A percentile compares a stretch with the other conserved stretches of the same genome.
Conservation (phyloP, 1,140 invertebrate species). For the Drosophila melanica region DNA sequence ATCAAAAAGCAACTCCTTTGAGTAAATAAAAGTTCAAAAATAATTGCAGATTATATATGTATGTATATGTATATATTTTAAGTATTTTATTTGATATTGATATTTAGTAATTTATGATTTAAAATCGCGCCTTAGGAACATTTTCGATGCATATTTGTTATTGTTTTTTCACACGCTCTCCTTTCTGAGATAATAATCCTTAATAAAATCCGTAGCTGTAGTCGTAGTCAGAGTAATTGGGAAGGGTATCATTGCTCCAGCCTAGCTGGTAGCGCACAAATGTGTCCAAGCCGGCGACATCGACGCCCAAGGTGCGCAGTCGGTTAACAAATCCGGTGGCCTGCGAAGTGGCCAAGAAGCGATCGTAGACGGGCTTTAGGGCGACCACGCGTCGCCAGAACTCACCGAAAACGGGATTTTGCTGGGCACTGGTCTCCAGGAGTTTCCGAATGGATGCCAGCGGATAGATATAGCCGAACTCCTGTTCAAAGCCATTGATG, state of each 20-base stretch:
- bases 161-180: neutral
- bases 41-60: too few species aligned
- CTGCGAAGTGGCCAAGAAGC: slow-evolving; percentile 47
- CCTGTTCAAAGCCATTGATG: slow-evolving; percentile 63
- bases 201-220: slow-evolving; percentile 39
- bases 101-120: neutral
- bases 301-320: slow-evolving; percentile 53
- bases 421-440: slow-evolving; percentile 52
- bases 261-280: slow-evolving; percentile 61
- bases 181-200: too few species aligned
- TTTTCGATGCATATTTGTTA: neutral
- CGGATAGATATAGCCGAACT: slow-evolving; percentile 61
- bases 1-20: too few species aligned
- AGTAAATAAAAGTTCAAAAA: too few species aligned
- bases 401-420: slow-evolving; percentile 52
- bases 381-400: slow-evolving; percentile 67
- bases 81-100: neutral
- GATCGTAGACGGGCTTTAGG: slow-evolving; percentile 65
- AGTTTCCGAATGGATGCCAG: slow-evolving; percentile 48
- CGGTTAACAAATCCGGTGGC: slow-evolving; percentile 28
- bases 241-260: slow-evolving; percentile 53
- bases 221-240: slow-evolving; percentile 23
- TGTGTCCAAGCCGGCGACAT: slow-evolving; percentile 43
- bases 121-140: neutral
- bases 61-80: too few species aligned